Conservation (phyloP, 2,113 vertebrate species). For the Merops nubicus region DNA sequence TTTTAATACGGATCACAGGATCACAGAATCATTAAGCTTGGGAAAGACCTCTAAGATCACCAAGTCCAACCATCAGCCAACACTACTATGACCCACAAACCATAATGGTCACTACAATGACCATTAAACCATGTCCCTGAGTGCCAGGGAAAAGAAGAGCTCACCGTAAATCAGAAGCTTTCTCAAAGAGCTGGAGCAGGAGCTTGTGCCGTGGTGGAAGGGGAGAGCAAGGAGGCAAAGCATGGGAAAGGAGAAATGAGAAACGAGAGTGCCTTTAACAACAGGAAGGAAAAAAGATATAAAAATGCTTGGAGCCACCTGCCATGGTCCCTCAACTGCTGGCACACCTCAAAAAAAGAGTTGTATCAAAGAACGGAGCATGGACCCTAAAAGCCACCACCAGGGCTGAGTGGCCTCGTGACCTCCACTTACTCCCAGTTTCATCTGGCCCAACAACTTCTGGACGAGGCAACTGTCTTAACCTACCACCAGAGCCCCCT, state of each 20-base stretch:
- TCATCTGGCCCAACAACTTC: not conserved
- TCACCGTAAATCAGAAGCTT: not conserved
- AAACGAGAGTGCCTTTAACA: not conserved
- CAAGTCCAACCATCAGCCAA: no score
- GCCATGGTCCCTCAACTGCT: not conserved
- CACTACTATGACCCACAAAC: no score
- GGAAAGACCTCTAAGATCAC: no score
- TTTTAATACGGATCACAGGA: not conserved
- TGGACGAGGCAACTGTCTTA: not conserved
- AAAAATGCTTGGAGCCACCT: rapidly evolving
- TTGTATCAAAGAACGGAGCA: rapidly evolving
- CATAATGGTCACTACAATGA: no score
- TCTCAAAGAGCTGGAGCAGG: not conserved
- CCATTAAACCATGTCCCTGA: no score
- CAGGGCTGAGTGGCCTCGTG: rapidly evolving
- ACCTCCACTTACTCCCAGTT: not conserved
- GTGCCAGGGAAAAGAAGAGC: not conserved
- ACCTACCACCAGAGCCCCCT: not conserved
- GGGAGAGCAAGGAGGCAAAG: rapidly evolving
- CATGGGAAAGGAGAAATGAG: not conserved
- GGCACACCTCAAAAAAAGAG: not conserved
- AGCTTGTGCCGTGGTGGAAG: rapidly evolving
- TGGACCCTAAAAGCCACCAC: not conserved
- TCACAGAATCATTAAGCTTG: no score
- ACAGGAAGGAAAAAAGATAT: not conserved